Evolutionary conservation across 2,888 invertebrate genomes (phyloP).

Genomic region (Pterostichus niger): DNA sequence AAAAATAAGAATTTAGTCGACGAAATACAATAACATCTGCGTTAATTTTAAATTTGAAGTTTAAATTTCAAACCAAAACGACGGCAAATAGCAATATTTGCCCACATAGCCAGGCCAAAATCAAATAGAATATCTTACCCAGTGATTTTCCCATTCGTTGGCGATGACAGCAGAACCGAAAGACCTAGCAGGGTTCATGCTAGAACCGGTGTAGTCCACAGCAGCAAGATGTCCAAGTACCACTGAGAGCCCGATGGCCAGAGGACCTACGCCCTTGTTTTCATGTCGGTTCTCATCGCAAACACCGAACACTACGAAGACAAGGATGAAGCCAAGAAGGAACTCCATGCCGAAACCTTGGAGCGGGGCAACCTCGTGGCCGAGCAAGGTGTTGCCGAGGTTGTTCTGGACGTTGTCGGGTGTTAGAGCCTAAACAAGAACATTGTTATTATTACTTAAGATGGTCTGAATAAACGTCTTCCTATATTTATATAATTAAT

Average conservation of each 20-base stretch:
- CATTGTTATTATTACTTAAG: too few relatives aligned
- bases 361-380: slow-evolving; percentile 81
- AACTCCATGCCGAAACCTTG: slow-evolving; percentile 95
- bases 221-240: slow-evolving; percentile 91
- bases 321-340: slow-evolving; percentile 92
- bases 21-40: too few relatives aligned
- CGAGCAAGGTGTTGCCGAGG: slow-evolving; percentile 86
- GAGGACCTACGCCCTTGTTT: slow-evolving; percentile 86
- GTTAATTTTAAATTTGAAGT: too few relatives aligned
- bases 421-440: slow-evolving; percentile 81
- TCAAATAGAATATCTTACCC: slow-evolving; percentile 88
- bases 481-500: too few relatives aligned
- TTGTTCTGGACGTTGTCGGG: slow-evolving; percentile 81
- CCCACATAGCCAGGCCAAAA: too few relatives aligned
- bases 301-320: slow-evolving; percentile 94
- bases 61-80: too few relatives aligned
- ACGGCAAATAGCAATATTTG: too few relatives aligned
- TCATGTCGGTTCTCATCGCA: slow-evolving; percentile 90
- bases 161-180: slow-evolving; percentile 92
- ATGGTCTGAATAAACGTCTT: too few relatives aligned
- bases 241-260: slow-evolving; percentile 93
- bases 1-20: too few relatives aligned
- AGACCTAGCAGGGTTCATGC: slow-evolving; percentile 95
- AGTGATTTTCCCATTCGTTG: slow-evolving; percentile 87
- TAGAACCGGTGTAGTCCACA: slow-evolving; percentile 91